Evolutionary conservation across 2,797 vertebrate genomes (phyloP), one percentile per base, ranked within the genome.

Genomic region (Nannoperca obscura): DNA sequence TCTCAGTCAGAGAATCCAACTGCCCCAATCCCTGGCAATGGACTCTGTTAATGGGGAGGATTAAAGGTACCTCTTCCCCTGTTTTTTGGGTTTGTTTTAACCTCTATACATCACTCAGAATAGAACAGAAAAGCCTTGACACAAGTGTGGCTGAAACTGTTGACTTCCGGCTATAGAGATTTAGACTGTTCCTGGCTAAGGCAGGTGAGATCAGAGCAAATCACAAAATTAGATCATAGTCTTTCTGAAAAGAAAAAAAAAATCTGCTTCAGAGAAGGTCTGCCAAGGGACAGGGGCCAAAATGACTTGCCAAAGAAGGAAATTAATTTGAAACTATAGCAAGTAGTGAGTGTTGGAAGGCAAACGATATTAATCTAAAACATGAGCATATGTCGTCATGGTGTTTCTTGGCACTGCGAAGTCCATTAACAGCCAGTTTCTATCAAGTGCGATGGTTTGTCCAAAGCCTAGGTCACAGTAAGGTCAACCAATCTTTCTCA

Each of bases 401-500:
- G 73, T 85, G 82, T 84, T 88, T 88, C 82, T 84, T 88, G 90
- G 91, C 89, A 82, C 85, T 14, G 74, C 19, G n/a, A 63, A 87
- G 87, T 91, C 90, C 85, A 94, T 94, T 90, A 92, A 86, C 87
- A 86, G 90, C 82, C 81, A 85, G 88, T 92, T 91, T 88, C 86
- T 88, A 88, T 90, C 91, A 89, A 87, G 83, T 80, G 74, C 42
- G 59, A 88, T 81, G 83, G 82, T 88, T 88, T 86, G 89, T 89
- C 85, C 85, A 86, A 88, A 90, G 89, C 84, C 80, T 82, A 85
- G 76, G 92, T 92, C 86, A 57, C 53, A 32, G n/a, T 66, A 64
- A 89, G 90, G 93, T 92, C 91, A 93, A 92, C 71, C 86, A 89
- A 92, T 94, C 90, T 92, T 91, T 91, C 84, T 85, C 83, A 83